A percentile compares a stretch with the other conserved stretches of the same genome.
These are phyloP conservation scores for Mythimna pallens DNA, from an alignment of 2,888 invertebrate species.

Conservation along the genomic window DNA sequence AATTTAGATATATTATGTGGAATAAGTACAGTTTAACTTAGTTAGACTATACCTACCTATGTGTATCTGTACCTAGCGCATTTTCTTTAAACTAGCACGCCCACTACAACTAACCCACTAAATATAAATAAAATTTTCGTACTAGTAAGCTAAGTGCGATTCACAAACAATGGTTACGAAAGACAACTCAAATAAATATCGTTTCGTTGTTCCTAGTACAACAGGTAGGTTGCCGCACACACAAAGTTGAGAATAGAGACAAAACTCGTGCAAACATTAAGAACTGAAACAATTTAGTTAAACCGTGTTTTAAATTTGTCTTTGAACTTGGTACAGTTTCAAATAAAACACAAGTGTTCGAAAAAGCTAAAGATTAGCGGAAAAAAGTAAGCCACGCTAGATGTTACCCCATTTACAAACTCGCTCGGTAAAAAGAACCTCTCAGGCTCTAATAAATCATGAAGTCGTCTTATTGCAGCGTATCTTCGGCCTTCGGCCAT, in stretches of 20 bases:
- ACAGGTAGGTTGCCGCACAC: neutral
- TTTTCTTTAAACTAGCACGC: neutral
- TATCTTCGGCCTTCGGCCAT: constrained; percentile 46
- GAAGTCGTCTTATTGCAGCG: constrained; percentile 50
- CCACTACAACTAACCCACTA: neutral
- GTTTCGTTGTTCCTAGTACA: neutral
- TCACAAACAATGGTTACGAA: neutral
- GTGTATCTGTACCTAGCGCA: neutral
- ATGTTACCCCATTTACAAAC: constrained; percentile 30
- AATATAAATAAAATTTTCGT: neutral
- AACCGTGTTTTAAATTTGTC: neutral
- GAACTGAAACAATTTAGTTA: neutral
- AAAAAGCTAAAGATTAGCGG: neutral
- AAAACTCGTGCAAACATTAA: neutral
- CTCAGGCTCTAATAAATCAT: constrained; percentile 43
- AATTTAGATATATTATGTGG: neutral
- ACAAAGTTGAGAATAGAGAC: neutral
- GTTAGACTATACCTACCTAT: neutral
- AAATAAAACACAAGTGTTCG: neutral
- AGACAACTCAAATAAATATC: neutral
- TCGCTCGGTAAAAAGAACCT: constrained; percentile 29
- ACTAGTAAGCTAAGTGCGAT: neutral
- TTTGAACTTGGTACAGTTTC: neutral
- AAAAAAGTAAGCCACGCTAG: constrained; percentile 6
- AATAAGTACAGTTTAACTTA: neutral